phyloP scores from a whole-genome alignment of 1,140 invertebrate genomes.

The Apis laboriosa region DNA sequence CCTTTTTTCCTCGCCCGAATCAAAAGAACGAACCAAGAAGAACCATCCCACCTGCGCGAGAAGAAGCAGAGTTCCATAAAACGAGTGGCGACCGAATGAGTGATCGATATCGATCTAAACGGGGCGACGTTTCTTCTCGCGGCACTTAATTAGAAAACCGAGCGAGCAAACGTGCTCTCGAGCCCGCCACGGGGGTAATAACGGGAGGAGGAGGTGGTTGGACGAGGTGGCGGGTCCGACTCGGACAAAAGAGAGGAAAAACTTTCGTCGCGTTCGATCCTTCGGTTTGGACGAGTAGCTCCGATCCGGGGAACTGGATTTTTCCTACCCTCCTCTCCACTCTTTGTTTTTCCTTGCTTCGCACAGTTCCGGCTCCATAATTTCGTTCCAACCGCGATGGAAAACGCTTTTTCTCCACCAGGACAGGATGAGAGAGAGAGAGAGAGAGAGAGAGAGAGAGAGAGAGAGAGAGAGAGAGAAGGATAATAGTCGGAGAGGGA shows the following conservation, averaged over 20 bases:
- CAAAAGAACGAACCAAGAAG: too few relatives aligned
- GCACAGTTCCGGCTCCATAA: slow-evolving; percentile 14
- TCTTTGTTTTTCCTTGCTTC: slow-evolving; percentile 22
- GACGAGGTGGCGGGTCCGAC: too few relatives aligned
- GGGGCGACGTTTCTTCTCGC: neutral
- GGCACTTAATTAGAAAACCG: neutral
- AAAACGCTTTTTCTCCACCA: slow-evolving; percentile 9
- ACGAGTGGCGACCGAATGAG: too few relatives aligned
- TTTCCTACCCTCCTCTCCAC: neutral
- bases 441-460: neutral
- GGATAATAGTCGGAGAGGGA: slow-evolving; percentile 11
- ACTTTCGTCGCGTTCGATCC: slow-evolving; percentile 1
- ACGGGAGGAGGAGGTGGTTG: neutral
- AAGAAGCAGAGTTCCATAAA: too few relatives aligned
- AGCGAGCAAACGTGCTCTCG: neutral
- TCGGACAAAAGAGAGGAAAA: neutral
- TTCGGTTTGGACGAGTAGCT: slow-evolving; percentile 1
- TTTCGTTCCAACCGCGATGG: slow-evolving; percentile 22
- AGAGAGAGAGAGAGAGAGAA: neutral
- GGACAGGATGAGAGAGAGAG: too few relatives aligned
- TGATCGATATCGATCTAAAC: too few relatives aligned
- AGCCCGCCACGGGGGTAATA: neutral
- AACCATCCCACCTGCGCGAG: too few relatives aligned
- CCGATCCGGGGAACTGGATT: neutral
- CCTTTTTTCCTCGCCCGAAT: too few relatives aligned